Evolutionary conservation across 2,888 invertebrate genomes (phyloP), one percentile per base, ranked within the genome.

Genomic region (Netelia fuscicornis): DNA sequence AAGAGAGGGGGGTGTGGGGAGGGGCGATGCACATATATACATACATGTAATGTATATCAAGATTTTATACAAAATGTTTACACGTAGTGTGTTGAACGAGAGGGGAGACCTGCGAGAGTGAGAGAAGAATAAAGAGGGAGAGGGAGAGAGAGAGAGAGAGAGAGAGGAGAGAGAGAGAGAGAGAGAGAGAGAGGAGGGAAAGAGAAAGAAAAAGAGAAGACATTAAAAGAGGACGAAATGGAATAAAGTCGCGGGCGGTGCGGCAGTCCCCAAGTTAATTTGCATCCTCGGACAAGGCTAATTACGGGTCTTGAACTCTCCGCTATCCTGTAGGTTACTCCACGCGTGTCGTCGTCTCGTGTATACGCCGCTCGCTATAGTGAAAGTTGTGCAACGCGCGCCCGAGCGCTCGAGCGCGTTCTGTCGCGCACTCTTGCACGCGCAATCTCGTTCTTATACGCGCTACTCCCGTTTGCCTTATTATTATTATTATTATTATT

Each of bases 201-300:
- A 48, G 78, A 20, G 71, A 83, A 77, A 74, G 65, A 48, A 76
- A 83, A 83, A 67, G 80, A 83, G 84, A 84, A 11, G 67, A 76
- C 79, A 82, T 85, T 85, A 85, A 86, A 85, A 87, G 88, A 88
- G 87, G 86, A 86, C 86, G 83, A 86, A 88, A 88, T 87, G 89
- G 88, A 89, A 87, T 89, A 88, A 87, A 89, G 87, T 87, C 89
- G 87, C 87, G 86, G 89, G 89, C 85, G 87, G 88, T 84, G 89
- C 85, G 87, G 89, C 86, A 89, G 88, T 89, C 89, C 87, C 89
- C 89, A 87, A 90, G 90, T 91, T 91, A 91, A 92, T 92, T 91
- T 92, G 90, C 92, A 91, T 91, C 88, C 91, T 87, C 87, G 89
- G 89, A 88, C 90, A 87, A 89, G 89, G 91, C 90, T 91, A 91